phyloP scores from a whole-genome alignment of 2,888 invertebrate species.

The Aporophyla nigra region DNA sequence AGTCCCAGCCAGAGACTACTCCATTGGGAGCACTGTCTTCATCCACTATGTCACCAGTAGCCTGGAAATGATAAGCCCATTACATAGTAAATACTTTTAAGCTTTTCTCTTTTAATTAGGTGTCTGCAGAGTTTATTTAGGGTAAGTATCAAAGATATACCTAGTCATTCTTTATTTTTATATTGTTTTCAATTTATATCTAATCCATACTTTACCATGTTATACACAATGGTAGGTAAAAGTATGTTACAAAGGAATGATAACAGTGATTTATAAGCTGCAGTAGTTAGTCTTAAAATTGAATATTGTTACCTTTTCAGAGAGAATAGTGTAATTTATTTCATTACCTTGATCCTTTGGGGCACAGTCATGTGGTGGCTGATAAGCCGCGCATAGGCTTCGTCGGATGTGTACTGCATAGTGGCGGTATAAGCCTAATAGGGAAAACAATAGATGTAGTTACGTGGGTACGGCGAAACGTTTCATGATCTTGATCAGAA shows the following conservation, averaged over 20 bases:
- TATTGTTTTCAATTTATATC: neutral
- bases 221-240: no score
- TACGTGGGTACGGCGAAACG: slow-evolving; percentile 6
- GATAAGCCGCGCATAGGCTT: slow-evolving; percentile 87
- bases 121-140: neutral
- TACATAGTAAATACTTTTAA: neutral
- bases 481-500: slow-evolving; percentile 5
- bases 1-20: slow-evolving; percentile 92
- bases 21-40: slow-evolving; percentile 92
- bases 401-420: slow-evolving; percentile 87
- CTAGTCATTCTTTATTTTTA: neutral
- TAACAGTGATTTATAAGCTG: neutral
- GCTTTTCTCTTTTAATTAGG: neutral
- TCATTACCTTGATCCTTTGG: slow-evolving; percentile 87
- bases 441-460: slow-evolving; percentile 29
- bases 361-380: slow-evolving; percentile 90
- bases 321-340: neutral
- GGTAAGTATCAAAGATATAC: neutral
- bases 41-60: slow-evolving; percentile 93
- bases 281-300: neutral
- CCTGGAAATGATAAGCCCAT: slow-evolving; percentile 81
- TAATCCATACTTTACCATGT: neutral
- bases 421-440: slow-evolving; percentile 59
- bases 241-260: neutral
- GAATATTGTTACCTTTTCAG: no score